A percentile compares a stretch with the other conserved stretches of the same genome.
Conservation (phyloP, 1,140 invertebrate genomes). For the Lethrus apterus region DNA sequence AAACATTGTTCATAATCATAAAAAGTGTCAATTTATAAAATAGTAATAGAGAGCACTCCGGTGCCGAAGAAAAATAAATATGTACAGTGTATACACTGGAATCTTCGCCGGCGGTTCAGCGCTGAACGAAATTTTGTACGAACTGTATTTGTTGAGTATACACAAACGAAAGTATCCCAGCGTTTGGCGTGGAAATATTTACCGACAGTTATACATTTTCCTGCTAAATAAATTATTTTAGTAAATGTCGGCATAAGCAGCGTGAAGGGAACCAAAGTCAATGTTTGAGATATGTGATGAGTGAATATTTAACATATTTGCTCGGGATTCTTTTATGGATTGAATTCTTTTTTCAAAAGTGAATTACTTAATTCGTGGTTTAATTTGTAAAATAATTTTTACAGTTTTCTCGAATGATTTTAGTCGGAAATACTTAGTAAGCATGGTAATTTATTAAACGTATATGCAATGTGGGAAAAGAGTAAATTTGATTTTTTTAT, state of each 20-base stretch:
- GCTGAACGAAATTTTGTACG: constrained; percentile 35
- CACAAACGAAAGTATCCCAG: constrained; percentile 39
- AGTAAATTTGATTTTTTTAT: too few species aligned
- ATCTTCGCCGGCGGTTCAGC: constrained; percentile 31
- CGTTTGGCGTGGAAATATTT: constrained; percentile 41
- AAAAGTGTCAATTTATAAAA: neutral
- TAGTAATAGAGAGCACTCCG: neutral
- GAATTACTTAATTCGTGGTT: too few species aligned
- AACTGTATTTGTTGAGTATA: constrained; percentile 39
- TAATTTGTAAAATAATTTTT: too few species aligned
- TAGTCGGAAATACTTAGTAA: too few species aligned
- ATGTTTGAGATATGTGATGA: constrained; percentile 35
- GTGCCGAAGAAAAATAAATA: constrained; percentile 24
- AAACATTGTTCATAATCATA: too few species aligned
- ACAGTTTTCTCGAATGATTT: too few species aligned
- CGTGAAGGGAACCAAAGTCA: constrained; percentile 39
- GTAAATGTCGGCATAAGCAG: constrained; percentile 39
- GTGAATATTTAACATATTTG: constrained; percentile 32
- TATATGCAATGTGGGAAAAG: too few species aligned
- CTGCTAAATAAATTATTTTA: constrained; percentile 43
- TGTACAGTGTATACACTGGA: constrained; percentile 33
- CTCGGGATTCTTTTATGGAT: too few species aligned
- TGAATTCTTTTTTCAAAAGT: too few species aligned
- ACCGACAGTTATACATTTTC: constrained; percentile 43
- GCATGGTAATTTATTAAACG: too few species aligned